Evolutionary conservation across 1,140 invertebrate species (phyloP), one percentile per base, ranked within the genome.

Genomic region (Geopemphigus sp.): DNA sequence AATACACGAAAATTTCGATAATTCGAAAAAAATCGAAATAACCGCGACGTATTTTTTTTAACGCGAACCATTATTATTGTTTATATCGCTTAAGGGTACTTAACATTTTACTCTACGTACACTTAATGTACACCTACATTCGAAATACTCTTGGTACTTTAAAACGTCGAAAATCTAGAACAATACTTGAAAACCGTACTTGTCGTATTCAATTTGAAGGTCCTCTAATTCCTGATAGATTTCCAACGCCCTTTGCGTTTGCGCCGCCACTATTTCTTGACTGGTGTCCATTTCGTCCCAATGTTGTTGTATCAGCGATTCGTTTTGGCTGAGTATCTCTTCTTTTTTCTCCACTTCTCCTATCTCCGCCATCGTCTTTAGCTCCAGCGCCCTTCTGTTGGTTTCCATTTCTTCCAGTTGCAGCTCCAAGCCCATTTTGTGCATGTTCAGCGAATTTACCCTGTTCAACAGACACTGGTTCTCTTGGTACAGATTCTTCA

Each of bases 221-320:
- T 78, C 74, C 26, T 78, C 57, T 29, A 78, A 29, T 61, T 78
- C 57, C 26, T 78, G 74, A 29, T 61, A n/a, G 11, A 78, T 78
- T 1, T 63, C 74, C 50, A 61, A 57, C 14, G 54, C 56, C n/a
- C 39, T 57, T 19, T 78, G 57, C 5, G 39, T 78, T 61, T 78
- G 29, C 1, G 50, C 24, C 1, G 50, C 24, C 14, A 78, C 74
- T 59, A 78, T 61, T 45, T 78, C 56, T 50, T 45, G 56, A 50
- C 74, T 78, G 26, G 57, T 78, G 24, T 78, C 39, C 32, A 78
- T 45, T 54, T 50, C 74, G 26, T 78, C 74, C 74, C 74, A 78
- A 50, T 78, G 57, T 29, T 78, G 74, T 78, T 63, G 54, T 29
- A 78, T 78, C 24, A 78, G 14, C 3, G 74, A 78, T 54, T 78